Conservation (phyloP, 2,797 vertebrate genomes). For the Mus caroli region DNA sequence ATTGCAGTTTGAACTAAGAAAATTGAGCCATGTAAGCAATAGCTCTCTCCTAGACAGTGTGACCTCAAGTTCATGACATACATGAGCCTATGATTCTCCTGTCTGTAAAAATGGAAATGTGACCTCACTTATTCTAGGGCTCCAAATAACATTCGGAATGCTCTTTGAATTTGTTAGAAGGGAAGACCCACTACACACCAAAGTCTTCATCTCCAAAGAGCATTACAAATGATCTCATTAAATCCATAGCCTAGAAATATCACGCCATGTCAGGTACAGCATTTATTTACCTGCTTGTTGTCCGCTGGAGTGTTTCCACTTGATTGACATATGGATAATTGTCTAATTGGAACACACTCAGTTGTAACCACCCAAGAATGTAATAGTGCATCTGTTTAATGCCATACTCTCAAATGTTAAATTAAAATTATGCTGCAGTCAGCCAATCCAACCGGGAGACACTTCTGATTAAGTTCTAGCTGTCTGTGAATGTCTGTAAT, state of each 20-base stretch:
- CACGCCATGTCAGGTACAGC: conserved; percentile 65
- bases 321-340: conserved; percentile 81
- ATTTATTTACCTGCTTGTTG: conserved; percentile 78
- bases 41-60: background rate
- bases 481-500: conserved; percentile 74
- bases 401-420: conserved; percentile 74
- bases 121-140: conserved; percentile 74
- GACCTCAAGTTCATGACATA: conserved; percentile 2
- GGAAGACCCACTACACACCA: conserved; percentile 64
- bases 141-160: conserved; percentile 72
- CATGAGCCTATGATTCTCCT: background rate
- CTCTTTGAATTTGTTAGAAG: conserved; percentile 70
- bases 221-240: conserved; percentile 76
- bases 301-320: conserved; percentile 60
- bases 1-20: background rate
- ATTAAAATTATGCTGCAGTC: conserved; percentile 80
- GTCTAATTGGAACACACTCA: conserved; percentile 79
- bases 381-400: conserved; percentile 80
- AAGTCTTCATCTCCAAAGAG: conserved; percentile 64
- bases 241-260: conserved; percentile 76
- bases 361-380: conserved; percentile 77
- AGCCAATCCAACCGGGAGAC: conserved; percentile 73
- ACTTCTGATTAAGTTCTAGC: conserved; percentile 75
- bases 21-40: background rate
- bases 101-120: conserved; percentile 70